Conservation (phyloP, 2,113 vertebrate genomes). For the Elaphurus davidianus region DNA sequence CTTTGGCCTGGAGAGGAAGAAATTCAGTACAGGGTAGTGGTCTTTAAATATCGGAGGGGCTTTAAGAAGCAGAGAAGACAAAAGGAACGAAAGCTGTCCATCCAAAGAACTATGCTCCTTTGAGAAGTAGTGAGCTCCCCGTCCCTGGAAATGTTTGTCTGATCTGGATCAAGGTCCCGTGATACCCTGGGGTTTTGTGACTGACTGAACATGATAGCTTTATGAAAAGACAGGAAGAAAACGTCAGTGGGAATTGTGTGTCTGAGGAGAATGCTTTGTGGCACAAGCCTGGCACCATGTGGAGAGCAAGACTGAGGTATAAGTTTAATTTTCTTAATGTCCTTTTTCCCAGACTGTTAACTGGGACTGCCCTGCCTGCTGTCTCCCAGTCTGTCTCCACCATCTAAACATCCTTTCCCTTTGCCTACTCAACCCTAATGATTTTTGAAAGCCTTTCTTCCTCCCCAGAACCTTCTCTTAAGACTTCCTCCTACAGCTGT, state of each 20-base stretch:
- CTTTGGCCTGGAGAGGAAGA: background rate
- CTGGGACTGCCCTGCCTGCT: background rate
- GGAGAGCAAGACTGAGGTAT: background rate
- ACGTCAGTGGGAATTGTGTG: background rate
- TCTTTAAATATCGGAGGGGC: background rate
- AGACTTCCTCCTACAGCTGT: background rate
- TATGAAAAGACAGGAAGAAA: background rate
- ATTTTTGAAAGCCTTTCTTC: background rate
- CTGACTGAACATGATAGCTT: background rate
- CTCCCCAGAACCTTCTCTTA: background rate
- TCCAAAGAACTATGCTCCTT: background rate
- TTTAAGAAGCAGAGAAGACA: background rate
- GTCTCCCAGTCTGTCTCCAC: background rate
- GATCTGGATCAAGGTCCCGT: background rate
- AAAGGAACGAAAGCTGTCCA: background rate
- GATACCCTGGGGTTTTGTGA: background rate
- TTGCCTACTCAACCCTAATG: background rate
- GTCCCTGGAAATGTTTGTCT: background rate
- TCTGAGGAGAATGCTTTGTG: background rate
- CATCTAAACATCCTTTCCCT: background rate
- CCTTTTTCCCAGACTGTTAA: background rate
- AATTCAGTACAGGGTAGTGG: background rate
- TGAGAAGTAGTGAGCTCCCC: background rate
- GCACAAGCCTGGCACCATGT: accelerated
- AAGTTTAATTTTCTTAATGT: background rate